phyloP scores from a whole-genome alignment of 2,888 invertebrate genomes.

The Nineta flava region DNA sequence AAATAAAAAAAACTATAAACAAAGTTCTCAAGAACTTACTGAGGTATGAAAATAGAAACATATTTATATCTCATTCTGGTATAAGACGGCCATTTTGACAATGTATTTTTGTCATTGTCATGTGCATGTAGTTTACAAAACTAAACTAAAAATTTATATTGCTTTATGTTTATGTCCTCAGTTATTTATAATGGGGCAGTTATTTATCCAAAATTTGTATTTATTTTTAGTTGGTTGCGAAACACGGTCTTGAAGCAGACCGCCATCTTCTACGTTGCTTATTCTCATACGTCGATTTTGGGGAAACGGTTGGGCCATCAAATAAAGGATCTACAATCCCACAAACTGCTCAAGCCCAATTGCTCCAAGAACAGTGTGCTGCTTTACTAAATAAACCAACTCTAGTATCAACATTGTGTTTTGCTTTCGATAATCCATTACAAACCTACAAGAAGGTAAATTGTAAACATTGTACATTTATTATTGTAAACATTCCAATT shows the following conservation, averaged over 20 bases:
- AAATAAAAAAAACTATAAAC: constrained; percentile 90
- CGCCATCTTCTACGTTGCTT: constrained; percentile 91
- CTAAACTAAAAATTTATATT: not conserved
- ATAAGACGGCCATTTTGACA: constrained; percentile 1
- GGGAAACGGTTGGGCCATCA: constrained; percentile 36
- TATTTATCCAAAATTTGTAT: not conserved
- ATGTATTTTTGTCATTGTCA: not conserved
- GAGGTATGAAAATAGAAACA: constrained; percentile 51
- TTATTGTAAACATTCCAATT: not conserved
- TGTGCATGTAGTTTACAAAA: too few relatives aligned
- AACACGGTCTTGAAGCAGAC: constrained; percentile 93
- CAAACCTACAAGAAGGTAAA: constrained; percentile 55
- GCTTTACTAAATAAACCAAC: constrained; percentile 72
- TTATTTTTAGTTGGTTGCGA: constrained; percentile 62
- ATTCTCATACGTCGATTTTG: constrained; percentile 78
- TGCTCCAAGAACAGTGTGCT: constrained; percentile 62
- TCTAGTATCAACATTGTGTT: constrained; percentile 74
- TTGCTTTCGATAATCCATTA: constrained; percentile 70
- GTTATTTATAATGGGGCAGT: too few relatives aligned
- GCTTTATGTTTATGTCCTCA: not conserved
- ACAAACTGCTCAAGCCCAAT: constrained; percentile 45
- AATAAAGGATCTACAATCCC: constrained; percentile 36
- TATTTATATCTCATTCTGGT: not conserved
- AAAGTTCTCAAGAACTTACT: constrained; percentile 74
- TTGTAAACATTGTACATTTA: constrained; percentile 13